phyloP scores from a whole-genome alignment of 1,140 invertebrate genomes.

The Anadara kagoshimensis region DNA sequence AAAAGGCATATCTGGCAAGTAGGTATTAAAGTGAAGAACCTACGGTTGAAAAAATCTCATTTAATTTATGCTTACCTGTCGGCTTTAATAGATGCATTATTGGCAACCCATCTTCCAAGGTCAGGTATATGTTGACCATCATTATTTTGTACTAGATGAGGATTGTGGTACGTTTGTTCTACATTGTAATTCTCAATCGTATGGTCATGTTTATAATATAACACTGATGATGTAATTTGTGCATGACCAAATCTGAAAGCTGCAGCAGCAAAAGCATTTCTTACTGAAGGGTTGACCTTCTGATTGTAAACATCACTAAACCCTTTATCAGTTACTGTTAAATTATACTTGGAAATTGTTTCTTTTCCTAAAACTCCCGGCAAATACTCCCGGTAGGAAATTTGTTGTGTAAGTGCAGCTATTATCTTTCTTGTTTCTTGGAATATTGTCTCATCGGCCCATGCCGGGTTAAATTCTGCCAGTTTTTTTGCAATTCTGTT shows the following conservation, averaged over 20 bases:
- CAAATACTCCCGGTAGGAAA: conserved; percentile 94
- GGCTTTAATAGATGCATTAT: conserved; percentile 1
- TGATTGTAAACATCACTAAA: conserved; percentile 67
- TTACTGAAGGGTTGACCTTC: background rate
- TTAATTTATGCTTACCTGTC: conserved; percentile 6
- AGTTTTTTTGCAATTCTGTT: conserved; percentile 89
- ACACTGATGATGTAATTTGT: background rate
- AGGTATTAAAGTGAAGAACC: too few species aligned
- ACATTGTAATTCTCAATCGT: background rate
- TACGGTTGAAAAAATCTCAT: too few species aligned
- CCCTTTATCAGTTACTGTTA: conserved; percentile 36
- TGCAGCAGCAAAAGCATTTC: conserved; percentile 18
- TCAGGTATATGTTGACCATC: conserved; percentile 7
- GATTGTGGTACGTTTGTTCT: conserved; percentile 9
- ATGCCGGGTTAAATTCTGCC: conserved; percentile 87
- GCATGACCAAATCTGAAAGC: conserved; percentile 18
- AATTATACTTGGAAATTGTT: conserved; percentile 33
- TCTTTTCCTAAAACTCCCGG: conserved; percentile 83
- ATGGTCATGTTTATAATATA: background rate
- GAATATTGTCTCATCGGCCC: conserved; percentile 89
- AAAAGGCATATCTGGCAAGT: too few species aligned
- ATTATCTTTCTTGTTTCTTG: conserved; percentile 90
- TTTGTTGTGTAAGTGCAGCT: conserved; percentile 95
- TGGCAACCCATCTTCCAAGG: conserved; percentile 2
- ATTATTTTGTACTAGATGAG: conserved; percentile 3